Evolutionary conservation across 2,888 invertebrate species (phyloP).

Genomic region (Gastracanthus pulcherrimus): DNA sequence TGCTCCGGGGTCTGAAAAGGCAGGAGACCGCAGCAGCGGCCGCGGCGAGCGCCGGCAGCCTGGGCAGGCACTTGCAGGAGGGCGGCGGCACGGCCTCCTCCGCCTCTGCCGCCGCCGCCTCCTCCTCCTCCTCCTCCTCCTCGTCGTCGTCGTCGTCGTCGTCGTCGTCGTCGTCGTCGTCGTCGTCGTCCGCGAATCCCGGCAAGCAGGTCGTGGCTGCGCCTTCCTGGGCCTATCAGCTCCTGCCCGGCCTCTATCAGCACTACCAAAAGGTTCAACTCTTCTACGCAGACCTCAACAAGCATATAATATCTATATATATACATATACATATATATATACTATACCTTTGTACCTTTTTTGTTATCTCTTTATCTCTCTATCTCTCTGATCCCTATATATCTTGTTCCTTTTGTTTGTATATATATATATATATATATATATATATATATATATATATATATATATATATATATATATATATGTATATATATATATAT

Average conservation of each 20-base stretch:
- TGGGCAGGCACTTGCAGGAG: conserved; percentile 56
- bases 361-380: too few species aligned
- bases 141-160: conserved; percentile 1
- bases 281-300: background rate
- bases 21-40: conserved; percentile 53
- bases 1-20: conserved; percentile 73
- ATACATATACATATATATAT: background rate
- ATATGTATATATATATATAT: background rate
- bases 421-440: background rate
- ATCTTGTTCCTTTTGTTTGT: background rate
- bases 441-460: background rate
- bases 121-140: conserved; percentile 29
- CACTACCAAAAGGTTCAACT: conserved; percentile 88
- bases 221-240: conserved; percentile 90
- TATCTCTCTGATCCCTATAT: too few species aligned
- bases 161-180: conserved; percentile 25
- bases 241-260: conserved; percentile 90
- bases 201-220: conserved; percentile 72
- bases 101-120: background rate
- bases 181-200: conserved; percentile 57
- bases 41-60: conserved; percentile 59
- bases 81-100: conserved; percentile 53
- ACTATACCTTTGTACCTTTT: background rate
- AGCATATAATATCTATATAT: background rate
- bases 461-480: background rate